phyloP scores from a whole-genome alignment of 1,140 invertebrate genomes.

The Melipona quadrifasciata region DNA sequence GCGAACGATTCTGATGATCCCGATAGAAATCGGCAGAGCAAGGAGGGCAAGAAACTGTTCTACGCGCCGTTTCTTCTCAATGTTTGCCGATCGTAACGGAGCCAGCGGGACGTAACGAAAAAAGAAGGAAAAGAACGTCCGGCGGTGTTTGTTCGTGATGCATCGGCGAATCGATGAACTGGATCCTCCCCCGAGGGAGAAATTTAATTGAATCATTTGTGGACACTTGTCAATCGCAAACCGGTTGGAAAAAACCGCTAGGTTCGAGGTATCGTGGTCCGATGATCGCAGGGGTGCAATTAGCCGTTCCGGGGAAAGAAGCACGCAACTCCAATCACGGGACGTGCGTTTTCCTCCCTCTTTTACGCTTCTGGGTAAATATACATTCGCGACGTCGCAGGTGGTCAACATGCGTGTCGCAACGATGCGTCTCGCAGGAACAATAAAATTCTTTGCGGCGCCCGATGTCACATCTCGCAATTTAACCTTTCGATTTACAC shows the following conservation, averaged over 20 bases:
- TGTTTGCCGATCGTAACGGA: constrained; percentile 38
- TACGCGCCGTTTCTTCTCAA: not conserved
- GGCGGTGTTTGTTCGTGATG: constrained; percentile 37
- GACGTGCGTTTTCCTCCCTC: not conserved
- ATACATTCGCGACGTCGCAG: not conserved
- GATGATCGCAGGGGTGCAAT: constrained; percentile 11
- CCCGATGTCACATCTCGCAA: not conserved
- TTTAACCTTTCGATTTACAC: not conserved
- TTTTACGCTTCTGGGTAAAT: not conserved
- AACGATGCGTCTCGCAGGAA: not conserved
- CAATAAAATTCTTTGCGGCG: no score
- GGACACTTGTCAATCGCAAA: constrained; percentile 54
- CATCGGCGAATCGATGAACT: constrained; percentile 30
- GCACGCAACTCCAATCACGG: not conserved
- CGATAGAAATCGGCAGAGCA: not conserved
- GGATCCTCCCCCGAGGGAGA: constrained; percentile 37
- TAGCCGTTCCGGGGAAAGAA: not conserved
- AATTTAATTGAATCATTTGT: constrained; percentile 59
- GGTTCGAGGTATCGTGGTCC: constrained; percentile 9
- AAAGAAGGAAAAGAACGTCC: constrained; percentile 3
- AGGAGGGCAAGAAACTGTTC: not conserved
- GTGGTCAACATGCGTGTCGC: not conserved
- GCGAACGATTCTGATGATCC: not conserved
- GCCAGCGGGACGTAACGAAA: constrained; percentile 41
- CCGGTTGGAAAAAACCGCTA: constrained; percentile 43